These are phyloP conservation scores for Cancer borealis DNA, from an alignment of 2,888 invertebrate genomes.

Conservation along the genomic window DNA sequence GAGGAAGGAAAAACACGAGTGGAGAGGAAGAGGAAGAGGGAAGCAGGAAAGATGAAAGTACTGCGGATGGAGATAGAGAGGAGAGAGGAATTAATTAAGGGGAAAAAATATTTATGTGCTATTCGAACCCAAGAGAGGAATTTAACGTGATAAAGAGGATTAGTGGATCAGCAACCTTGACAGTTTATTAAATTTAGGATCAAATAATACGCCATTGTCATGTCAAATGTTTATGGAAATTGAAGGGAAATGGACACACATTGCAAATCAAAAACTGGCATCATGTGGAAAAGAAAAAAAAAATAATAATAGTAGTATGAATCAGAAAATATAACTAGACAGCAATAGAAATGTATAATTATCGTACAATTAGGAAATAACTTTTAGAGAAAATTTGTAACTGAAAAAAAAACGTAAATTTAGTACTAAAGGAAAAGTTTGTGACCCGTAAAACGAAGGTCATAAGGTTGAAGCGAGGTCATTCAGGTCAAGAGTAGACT, in stretches of 20 bases:
- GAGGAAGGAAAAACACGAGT: background rate
- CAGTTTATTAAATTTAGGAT: background rate
- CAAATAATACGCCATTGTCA: background rate
- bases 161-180: background rate
- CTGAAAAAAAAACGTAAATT: background rate
- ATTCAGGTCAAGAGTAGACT: background rate
- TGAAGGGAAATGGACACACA: background rate
- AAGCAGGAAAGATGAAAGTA: background rate
- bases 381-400: background rate
- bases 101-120: background rate
- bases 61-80: background rate
- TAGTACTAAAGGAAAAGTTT: background rate
- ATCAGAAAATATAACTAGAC: background rate
- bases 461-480: background rate
- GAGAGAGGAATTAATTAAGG: background rate
- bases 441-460: constrained; percentile 5
- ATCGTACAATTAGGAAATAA: background rate
- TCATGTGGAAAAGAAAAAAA: background rate
- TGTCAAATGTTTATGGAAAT: background rate
- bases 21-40: constrained; percentile 30
- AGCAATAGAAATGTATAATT: background rate
- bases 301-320: background rate
- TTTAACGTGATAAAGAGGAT: background rate
- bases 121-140: background rate
- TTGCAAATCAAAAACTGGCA: background rate